phyloP scores from a whole-genome alignment of 1,140 invertebrate genomes.

The Caenorhabditis remanei region DNA sequence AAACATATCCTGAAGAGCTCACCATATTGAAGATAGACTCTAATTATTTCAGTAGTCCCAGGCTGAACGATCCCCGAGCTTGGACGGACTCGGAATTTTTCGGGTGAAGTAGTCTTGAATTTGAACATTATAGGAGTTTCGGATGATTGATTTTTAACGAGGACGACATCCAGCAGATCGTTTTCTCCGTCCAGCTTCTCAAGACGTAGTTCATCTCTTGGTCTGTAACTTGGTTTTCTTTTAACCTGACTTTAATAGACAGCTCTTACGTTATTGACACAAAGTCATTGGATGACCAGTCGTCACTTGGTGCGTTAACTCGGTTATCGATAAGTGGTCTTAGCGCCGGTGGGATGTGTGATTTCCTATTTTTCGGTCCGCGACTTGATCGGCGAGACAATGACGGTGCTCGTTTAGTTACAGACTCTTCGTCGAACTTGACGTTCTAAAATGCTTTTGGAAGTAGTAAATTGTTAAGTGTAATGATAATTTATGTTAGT shows the following conservation, averaged over 20 bases:
- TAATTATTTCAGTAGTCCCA: constrained; percentile 78
- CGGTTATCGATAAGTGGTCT: constrained; percentile 56
- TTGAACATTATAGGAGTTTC: constrained; percentile 75
- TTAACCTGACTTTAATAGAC: not conserved
- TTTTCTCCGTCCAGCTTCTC: constrained; percentile 63
- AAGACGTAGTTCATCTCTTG: constrained; percentile 61
- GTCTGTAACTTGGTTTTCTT: constrained; percentile 54
- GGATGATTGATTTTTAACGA: constrained; percentile 60
- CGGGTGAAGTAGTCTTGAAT: constrained; percentile 87
- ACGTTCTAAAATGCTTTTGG: constrained; percentile 44
- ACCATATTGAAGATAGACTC: constrained; percentile 78
- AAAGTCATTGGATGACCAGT: constrained; percentile 42
- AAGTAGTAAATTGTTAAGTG: no score
- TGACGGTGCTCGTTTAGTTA: constrained; percentile 45
- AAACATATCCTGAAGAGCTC: no score
- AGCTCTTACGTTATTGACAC: constrained; percentile 40
- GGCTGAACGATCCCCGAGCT: constrained; percentile 85
- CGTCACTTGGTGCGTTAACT: constrained; percentile 54
- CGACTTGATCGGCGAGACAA: constrained; percentile 6
- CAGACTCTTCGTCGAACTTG: constrained; percentile 53
- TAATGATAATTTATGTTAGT: no score
- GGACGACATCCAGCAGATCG: constrained; percentile 64
- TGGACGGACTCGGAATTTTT: constrained; percentile 90
- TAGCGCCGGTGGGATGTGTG: constrained; percentile 39
- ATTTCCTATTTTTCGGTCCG: constrained; percentile 32